Conservation (phyloP, 2,797 vertebrate genomes). For the Eutrigla gurnardus region DNA sequence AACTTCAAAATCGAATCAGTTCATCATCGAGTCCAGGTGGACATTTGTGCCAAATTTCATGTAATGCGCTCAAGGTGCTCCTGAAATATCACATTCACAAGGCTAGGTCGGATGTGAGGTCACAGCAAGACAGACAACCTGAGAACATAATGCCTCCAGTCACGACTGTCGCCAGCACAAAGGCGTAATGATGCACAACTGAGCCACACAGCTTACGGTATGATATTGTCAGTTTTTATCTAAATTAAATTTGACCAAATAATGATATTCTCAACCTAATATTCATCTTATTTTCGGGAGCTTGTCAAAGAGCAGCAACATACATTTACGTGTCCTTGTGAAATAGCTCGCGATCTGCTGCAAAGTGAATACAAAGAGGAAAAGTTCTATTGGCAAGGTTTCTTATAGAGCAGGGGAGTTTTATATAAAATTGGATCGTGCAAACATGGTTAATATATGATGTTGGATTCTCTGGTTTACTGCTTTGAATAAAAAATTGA, state of each 20-base stretch:
- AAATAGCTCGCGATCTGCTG: not conserved
- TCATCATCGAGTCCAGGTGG: not conserved
- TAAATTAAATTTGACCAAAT: not conserved
- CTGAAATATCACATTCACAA: not conserved
- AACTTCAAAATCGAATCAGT: no score
- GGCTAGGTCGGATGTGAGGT: not conserved
- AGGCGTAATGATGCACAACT: not conserved
- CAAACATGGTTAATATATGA: not conserved
- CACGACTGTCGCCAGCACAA: not conserved
- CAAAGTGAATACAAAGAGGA: not conserved
- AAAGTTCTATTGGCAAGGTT: not conserved
- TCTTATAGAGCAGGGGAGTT: not conserved
- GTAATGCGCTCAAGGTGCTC: not conserved
- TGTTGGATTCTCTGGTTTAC: not conserved
- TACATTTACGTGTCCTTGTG: not conserved
- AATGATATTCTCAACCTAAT: not conserved
- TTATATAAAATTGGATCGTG: not conserved
- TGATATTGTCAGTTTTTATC: not conserved
- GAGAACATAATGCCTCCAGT: not conserved
- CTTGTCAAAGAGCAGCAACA: not conserved
- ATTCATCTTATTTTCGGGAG: not conserved
- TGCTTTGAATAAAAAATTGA: not conserved
- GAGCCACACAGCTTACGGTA: not conserved
- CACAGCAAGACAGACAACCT: not conserved
- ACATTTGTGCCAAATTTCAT: not conserved